Evolutionary conservation across 2,797 vertebrate species (phyloP), one percentile per base, ranked within the genome.

Genomic region (Lacerta bilineata): DNA sequence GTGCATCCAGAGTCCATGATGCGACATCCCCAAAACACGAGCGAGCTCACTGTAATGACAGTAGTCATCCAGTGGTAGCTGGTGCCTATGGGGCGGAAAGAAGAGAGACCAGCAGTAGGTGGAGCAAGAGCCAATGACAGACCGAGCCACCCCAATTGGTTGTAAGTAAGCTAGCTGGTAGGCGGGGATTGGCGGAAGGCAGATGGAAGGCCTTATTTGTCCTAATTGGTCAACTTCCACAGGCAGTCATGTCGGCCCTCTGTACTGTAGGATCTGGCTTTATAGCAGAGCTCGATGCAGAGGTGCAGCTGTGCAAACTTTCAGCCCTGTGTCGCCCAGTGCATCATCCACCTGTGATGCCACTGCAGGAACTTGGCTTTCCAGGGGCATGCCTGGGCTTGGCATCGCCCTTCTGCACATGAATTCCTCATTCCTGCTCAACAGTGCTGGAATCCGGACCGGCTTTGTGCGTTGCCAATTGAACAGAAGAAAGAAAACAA

Each of bases 311-410:
- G 27, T 36, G 33, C 1, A 6, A 36, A 86, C 43, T 43, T 36
- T 87, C 86, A 13, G 55, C 15, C 15, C 33, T 72, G 10, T 6
- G 72, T 8, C 36, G 36, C 72, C 33, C 13, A 36, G 33, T 93
- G 93, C 92, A 85, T 94, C 95, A 93, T 69, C 69, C 5, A 46
- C 88, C 91, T 2, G 89, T 33, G 93, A 89, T 91, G 25, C 87
- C 1, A 25, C 75, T 1, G 59, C 1, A 64, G 89, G 88, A 95
- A 92, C 94, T 86, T 77, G 94, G 80, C 92, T 86, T 94, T 61
- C 95, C 94, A 84, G 72, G 1, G 90, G 76, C 95, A 13, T 89
- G 94, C 83, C 84, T 0, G 86, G 93, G 91, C 95, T 92, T 75
- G 33, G 94, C 8, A 83, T 33, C 83, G 25, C 61, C 87, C 83